These are phyloP conservation scores for Tachysurus fulvidraco DNA, from an alignment of 2,113 vertebrate genomes.

Conservation along the genomic window DNA sequence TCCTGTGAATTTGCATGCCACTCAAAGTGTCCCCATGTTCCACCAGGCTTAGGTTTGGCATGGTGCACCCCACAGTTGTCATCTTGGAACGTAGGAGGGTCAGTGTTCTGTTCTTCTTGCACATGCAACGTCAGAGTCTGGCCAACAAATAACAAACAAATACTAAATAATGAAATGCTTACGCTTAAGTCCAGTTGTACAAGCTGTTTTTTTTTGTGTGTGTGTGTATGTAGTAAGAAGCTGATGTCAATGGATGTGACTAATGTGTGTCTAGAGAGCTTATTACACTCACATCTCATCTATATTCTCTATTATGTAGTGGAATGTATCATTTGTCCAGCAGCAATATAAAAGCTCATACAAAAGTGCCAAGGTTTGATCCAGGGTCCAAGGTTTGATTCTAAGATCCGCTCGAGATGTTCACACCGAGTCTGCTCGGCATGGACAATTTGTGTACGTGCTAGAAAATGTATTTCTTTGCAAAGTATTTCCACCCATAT, in stretches of 20 bases:
- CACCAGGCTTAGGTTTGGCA: constrained; percentile 7
- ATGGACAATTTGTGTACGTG: neutral
- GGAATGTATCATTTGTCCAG: neutral
- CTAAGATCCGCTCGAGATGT: neutral
- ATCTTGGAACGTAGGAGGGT: constrained; percentile 16
- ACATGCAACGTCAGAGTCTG: constrained; percentile 1
- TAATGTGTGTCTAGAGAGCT: neutral
- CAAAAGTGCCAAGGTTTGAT: neutral
- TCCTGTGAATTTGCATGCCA: neutral
- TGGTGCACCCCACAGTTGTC: neutral
- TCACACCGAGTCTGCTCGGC: neutral
- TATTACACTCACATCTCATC: neutral
- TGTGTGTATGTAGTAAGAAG: neutral
- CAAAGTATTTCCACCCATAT: neutral
- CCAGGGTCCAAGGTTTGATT: neutral
- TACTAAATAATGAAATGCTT: neutral
- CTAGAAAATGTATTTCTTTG: neutral
- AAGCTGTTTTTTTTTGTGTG: neutral
- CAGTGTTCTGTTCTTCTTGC: constrained; percentile 24
- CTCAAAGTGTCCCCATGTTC: neutral
- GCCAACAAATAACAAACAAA: neutral
- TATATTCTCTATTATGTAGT: neutral
- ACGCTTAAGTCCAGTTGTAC: neutral
- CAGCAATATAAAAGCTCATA: neutral
- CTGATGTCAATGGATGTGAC: neutral